These are phyloP conservation scores for Tenthredo mesomela DNA, from an alignment of 2,888 invertebrate species.

Conservation along the genomic window DNA sequence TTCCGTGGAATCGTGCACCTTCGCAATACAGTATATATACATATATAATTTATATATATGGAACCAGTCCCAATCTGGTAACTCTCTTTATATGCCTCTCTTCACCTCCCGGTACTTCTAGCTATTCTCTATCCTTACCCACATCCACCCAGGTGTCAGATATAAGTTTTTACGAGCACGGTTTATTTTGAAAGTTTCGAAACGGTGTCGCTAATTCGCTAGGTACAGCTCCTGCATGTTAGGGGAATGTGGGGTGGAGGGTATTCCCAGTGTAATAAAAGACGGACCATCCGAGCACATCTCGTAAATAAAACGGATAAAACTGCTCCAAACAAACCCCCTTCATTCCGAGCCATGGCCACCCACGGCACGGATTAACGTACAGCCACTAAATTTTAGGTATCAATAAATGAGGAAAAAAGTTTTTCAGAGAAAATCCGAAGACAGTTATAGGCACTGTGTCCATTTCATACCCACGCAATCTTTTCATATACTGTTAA, in stretches of 20 bases:
- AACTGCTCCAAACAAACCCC: slow-evolving; percentile 14
- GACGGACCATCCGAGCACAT: slow-evolving; percentile 18
- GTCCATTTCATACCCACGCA: not conserved
- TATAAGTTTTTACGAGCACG: slow-evolving; percentile 42
- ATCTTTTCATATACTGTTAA: not conserved
- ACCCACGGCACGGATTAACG: not conserved
- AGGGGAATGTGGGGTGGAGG: not conserved
- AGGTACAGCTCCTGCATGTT: slow-evolving; percentile 14
- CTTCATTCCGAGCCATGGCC: slow-evolving; percentile 8
- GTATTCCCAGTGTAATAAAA: slow-evolving; percentile 20
- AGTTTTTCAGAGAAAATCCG: not conserved
- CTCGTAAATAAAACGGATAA: slow-evolving; percentile 38
- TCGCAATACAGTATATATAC: slow-evolving; percentile 1
- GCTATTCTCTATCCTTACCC: not conserved
- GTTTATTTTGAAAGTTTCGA: slow-evolving; percentile 46
- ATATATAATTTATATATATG: not conserved
- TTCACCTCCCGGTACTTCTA: not conserved
- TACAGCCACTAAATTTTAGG: not conserved
- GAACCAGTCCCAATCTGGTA: not conserved
- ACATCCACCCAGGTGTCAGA: slow-evolving; percentile 29
- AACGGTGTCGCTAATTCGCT: slow-evolving; percentile 50
- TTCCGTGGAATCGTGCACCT: not conserved
- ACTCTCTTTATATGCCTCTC: slow-evolving; percentile 28
- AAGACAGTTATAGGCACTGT: not conserved
- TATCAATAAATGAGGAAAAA: not conserved